Evolutionary conservation across 2,797 vertebrate genomes (phyloP), one percentile per base, ranked within the genome.

Genomic region (Tragelaphus oryx): DNA sequence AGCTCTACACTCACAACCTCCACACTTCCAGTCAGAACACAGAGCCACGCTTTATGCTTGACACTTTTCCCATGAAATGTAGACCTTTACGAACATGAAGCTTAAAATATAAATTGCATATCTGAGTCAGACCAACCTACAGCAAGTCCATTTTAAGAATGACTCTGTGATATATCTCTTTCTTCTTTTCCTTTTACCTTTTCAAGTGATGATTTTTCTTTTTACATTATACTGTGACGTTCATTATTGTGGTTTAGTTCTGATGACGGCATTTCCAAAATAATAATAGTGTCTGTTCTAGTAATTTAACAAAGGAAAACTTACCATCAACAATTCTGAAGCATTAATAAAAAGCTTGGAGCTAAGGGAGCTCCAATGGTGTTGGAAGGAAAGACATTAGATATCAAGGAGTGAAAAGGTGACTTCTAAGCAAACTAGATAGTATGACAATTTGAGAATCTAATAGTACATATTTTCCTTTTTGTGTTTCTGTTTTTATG

Each of bases 251-350:
- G 22, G 14, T 91, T 96, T 96, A 74, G 65, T 79, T 95, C 78
- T 96, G 80, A 96, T 96, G 96, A 97, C 62, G 94, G 87, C 75
- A 62, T 89, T 95, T n/a, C 83, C 33, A 91, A 90, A 97, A 95
- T 93, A 95, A 89, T 97, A 96, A 96, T 89, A 97, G 89, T 74
- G 89, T 96, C 81, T 95, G 92, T 89, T 88, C 91, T 54, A 80
- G 54, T 95, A 97, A 95, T 96, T 97, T 96, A 95, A 94, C 95
- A 92, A 85, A 98, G 79, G 82, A 80, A 96, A 81, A 59, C 30
- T 78, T 92, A 86, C 90, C 95, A 96, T 79, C 80, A 83, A 94
- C 91, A 62, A 12, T 65, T 91, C 24, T 65, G 41, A 96, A 94
- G 94, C 97, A 93, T 93, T 95, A 95, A 97, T 97, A 68, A 96